phyloP scores from a whole-genome alignment of 1,140 invertebrate species.

The Acromyrmex echinatior region DNA sequence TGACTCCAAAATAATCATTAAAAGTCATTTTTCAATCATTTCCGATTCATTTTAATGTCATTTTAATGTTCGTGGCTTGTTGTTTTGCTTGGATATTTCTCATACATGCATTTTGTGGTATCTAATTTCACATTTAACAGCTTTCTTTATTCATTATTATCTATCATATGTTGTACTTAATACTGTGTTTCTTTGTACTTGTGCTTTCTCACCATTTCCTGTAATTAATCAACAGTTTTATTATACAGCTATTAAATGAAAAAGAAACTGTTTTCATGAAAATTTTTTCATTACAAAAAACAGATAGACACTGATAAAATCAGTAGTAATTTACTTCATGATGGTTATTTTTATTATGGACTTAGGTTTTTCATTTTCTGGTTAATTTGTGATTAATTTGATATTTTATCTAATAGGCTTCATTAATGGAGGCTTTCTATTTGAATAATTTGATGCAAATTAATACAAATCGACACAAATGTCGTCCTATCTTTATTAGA shows the following conservation, averaged over 20 bases:
- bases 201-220: background rate
- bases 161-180: conserved; percentile 24
- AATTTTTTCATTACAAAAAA: background rate
- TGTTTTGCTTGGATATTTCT: no score
- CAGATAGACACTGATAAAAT: background rate
- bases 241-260: background rate
- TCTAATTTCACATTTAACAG: conserved; percentile 38
- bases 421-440: no score
- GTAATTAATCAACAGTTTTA: conserved; percentile 20
- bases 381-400: no score
- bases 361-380: no score
- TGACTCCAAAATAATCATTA: no score
- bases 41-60: no score
- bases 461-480: no score
- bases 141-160: conserved; percentile 56
- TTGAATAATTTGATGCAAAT: no score
- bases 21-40: no score
- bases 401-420: no score
- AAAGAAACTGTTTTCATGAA: background rate
- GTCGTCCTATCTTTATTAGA: no score
- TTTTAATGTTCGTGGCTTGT: no score
- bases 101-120: conserved; percentile 21
- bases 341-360: background rate
- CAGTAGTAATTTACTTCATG: background rate
- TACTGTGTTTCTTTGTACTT: background rate